Evolutionary conservation across 2,113 vertebrate species (phyloP).

Genomic region (Montifringilla adamsi): DNA sequence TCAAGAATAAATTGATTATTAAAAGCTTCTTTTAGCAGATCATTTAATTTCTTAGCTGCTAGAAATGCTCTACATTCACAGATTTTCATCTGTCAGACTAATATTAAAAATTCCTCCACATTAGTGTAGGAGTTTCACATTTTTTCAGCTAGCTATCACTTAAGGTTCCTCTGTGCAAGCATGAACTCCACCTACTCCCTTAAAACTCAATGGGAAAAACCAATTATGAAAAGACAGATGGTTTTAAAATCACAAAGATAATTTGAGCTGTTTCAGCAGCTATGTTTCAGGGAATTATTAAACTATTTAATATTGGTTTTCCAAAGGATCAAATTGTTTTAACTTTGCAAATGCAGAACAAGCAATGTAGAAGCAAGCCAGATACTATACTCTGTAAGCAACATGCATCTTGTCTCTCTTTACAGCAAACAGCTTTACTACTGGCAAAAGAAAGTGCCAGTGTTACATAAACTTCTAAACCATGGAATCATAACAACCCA

Average conservation of each 20-base stretch:
- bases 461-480: background rate
- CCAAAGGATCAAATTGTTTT: background rate
- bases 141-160: background rate
- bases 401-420: background rate
- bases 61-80: background rate
- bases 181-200: background rate
- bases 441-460: background rate
- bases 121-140: background rate
- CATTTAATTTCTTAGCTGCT: background rate
- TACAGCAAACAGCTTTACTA: background rate
- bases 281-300: background rate
- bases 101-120: background rate
- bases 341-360: background rate
- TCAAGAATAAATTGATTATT: background rate
- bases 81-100: background rate
- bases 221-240: background rate
- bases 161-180: background rate
- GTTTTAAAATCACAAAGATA: background rate
- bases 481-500: background rate
- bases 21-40: background rate
- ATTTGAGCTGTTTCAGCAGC: background rate
- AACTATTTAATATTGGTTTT: background rate
- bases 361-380: background rate
- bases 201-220: background rate
- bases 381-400: background rate